Conservation (phyloP, 1,140 invertebrate species). For the Lasaia peninsularis region DNA sequence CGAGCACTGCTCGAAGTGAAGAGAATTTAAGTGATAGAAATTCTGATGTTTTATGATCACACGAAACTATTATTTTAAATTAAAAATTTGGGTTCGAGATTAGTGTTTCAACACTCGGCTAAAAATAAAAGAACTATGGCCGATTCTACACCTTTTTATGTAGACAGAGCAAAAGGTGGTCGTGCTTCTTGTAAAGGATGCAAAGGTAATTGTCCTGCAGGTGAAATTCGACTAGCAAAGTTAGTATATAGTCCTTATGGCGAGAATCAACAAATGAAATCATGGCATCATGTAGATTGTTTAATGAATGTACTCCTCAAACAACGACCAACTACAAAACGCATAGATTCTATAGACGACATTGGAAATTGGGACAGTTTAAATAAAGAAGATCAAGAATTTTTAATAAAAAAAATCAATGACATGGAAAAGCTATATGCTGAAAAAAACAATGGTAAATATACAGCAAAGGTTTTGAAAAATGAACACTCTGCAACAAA, state of each 20-base stretch:
- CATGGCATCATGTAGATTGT: constrained; percentile 89
- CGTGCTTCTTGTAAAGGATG: constrained; percentile 92
- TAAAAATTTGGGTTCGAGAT: background rate
- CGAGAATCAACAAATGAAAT: constrained; percentile 89
- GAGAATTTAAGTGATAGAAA: background rate
- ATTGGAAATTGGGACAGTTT: constrained; percentile 87
- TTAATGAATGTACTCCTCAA: constrained; percentile 88
- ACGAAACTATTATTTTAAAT: no score
- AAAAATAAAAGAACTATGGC: constrained; percentile 30
- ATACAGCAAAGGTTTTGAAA: constrained; percentile 60
- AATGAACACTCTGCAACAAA: constrained; percentile 35
- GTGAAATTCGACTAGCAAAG: constrained; percentile 85
- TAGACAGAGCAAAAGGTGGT: constrained; percentile 88
- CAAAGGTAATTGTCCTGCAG: constrained; percentile 87
- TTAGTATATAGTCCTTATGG: constrained; percentile 87
- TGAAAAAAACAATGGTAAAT: constrained; percentile 73
- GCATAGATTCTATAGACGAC: constrained; percentile 88
- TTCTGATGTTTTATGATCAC: no score
- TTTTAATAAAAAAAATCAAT: constrained; percentile 80
- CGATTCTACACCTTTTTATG: constrained; percentile 78
- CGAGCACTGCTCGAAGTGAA: no score
- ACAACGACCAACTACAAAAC: constrained; percentile 88
- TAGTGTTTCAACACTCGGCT: background rate
- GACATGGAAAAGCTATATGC: constrained; percentile 78
- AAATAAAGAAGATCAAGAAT: constrained; percentile 81